phyloP scores from a whole-genome alignment of 2,888 invertebrate genomes.

The Scaptomyza parva region DNA sequence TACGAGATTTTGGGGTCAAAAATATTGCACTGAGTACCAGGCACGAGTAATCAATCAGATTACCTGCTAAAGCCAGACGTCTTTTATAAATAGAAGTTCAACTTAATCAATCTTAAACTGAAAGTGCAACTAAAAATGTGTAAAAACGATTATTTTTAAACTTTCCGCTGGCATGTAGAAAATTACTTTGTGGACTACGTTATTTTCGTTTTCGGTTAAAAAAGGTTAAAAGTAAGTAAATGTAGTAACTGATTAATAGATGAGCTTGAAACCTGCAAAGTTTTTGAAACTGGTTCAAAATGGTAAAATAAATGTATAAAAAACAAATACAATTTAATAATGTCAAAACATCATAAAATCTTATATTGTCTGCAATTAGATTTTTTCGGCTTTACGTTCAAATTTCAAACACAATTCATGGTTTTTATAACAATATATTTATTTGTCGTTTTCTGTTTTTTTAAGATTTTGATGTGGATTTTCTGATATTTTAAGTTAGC shows the following conservation, averaged over 20 bases:
- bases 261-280: too few relatives aligned
- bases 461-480: conserved; percentile 37
- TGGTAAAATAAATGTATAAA: too few relatives aligned
- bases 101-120: background rate
- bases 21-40: conserved; percentile 28
- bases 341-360: too few relatives aligned
- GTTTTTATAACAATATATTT: conserved; percentile 76
- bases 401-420: conserved; percentile 9
- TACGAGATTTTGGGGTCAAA: conserved; percentile 21
- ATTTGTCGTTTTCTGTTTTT: conserved; percentile 57
- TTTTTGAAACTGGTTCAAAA: too few relatives aligned
- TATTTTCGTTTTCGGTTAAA: too few relatives aligned
- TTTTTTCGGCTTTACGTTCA: too few relatives aligned
- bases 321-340: too few relatives aligned
- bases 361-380: too few relatives aligned
- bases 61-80: background rate
- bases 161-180: background rate
- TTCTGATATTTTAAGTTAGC: conserved; percentile 41
- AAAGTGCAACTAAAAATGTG: background rate
- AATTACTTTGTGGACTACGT: background rate
- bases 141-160: background rate
- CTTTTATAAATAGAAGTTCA: background rate
- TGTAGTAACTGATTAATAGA: too few relatives aligned
- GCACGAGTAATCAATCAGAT: conserved; percentile 17
- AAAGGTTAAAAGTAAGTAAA: background rate